Evolutionary conservation across 2,113 vertebrate genomes (phyloP).

Genomic region (Chlorodrepanis virens): DNA sequence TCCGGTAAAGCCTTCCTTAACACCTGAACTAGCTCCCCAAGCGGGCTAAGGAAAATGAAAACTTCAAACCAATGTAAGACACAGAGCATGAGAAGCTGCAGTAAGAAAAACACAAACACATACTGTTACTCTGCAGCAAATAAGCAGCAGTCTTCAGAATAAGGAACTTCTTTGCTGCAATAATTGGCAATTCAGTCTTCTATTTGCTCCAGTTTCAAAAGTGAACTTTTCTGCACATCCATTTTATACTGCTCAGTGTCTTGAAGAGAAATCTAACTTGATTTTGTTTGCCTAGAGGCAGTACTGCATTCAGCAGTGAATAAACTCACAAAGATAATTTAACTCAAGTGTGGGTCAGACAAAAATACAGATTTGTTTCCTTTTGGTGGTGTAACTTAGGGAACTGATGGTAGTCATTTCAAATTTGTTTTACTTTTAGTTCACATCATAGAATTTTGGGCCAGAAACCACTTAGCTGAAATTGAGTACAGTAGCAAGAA

Average conservation of each 20-base stretch:
- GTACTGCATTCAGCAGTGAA: constrained; percentile 58
- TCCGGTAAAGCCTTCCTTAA: constrained; percentile 84
- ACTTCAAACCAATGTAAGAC: constrained; percentile 73
- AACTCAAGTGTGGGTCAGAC: constrained; percentile 79
- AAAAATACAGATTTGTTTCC: constrained; percentile 84
- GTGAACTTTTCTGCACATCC: constrained; percentile 58
- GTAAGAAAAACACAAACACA: constrained; percentile 61
- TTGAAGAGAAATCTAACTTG: constrained; percentile 68
- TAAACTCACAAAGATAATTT: constrained; percentile 69
- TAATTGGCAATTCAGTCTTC: constrained; percentile 69
- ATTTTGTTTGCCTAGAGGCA: constrained; percentile 60
- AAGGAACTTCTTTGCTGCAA: constrained; percentile 66
- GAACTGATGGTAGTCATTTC: background rate
- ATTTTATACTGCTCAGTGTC: constrained; percentile 79
- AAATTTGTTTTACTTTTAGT: background rate
- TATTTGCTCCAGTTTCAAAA: constrained; percentile 54
- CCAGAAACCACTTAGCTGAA: background rate
- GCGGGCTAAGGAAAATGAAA: constrained; percentile 55
- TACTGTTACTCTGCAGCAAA: constrained; percentile 74
- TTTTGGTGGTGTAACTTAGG: constrained; percentile 60
- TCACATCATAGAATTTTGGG: background rate
- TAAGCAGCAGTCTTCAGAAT: constrained; percentile 66
- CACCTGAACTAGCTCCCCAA: constrained; percentile 82
- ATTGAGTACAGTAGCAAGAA: background rate
- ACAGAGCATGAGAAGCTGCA: constrained; percentile 78